These are phyloP conservation scores for Eupithecia exiguata DNA, from an alignment of 2,888 invertebrate species.

Conservation along the genomic window DNA sequence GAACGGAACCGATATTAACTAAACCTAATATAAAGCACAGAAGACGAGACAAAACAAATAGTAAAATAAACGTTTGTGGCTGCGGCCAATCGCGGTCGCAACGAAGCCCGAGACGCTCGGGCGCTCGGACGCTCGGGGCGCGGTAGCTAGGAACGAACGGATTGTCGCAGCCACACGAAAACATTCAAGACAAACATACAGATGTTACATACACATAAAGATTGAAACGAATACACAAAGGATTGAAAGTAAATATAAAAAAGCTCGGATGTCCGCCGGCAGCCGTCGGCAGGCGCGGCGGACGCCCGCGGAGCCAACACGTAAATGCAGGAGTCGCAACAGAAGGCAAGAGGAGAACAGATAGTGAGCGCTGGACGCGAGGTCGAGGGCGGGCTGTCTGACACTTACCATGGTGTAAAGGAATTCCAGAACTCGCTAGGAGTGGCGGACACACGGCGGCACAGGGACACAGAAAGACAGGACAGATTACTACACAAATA, in stretches of 20 bases:
- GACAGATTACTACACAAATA: slow-evolving; percentile 86
- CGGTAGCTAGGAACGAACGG: slow-evolving; percentile 9
- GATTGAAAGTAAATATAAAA: slow-evolving; percentile 80
- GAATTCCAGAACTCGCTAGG: slow-evolving; percentile 99
- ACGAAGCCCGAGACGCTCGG: too few species aligned
- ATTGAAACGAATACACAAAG: slow-evolving; percentile 84
- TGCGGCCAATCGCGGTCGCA: slow-evolving; percentile 69
- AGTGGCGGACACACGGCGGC: slow-evolving; percentile 88
- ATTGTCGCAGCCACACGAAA: slow-evolving; percentile 79
- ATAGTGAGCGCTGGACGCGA: slow-evolving; percentile 52
- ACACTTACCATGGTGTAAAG: slow-evolving; percentile 99
- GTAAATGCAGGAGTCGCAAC: slow-evolving; percentile 79
- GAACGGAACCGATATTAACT: slow-evolving; percentile 70
- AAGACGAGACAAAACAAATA: slow-evolving; percentile 83
- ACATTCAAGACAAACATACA: slow-evolving; percentile 84
- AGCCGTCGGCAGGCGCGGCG: slow-evolving; percentile 74
- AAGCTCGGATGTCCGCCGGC: slow-evolving; percentile 79
- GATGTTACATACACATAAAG: slow-evolving; percentile 85
- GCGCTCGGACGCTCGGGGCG: not conserved
- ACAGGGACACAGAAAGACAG: slow-evolving; percentile 88
- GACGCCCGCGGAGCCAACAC: slow-evolving; percentile 73
- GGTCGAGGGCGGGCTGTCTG: slow-evolving; percentile 86
- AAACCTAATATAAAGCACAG: slow-evolving; percentile 78
- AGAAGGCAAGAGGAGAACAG: slow-evolving; percentile 76
- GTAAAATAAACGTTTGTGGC: slow-evolving; percentile 76